Percentiles rank a stretch among this genome's conserved stretches.
phyloP scores from a whole-genome alignment of 35 echinoderm and acorn worm genomes.

The Ophioderma brevispina region DNA sequence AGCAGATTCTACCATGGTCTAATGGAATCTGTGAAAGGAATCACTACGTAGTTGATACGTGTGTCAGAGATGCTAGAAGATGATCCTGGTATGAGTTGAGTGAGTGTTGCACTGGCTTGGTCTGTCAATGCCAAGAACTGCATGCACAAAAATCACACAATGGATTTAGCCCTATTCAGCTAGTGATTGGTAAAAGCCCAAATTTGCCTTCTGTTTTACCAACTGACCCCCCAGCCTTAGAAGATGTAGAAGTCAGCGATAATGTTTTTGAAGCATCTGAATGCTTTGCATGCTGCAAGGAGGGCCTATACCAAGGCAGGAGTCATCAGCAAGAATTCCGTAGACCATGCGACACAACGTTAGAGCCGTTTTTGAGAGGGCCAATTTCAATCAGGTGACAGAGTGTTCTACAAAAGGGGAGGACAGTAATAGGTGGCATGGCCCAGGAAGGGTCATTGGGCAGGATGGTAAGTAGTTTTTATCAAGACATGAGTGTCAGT shows the following conservation, averaged over 20 bases:
- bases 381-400: slow-evolving; percentile 19
- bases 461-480: slow-evolving; percentile 44
- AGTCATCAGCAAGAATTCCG: slow-evolving; percentile 2
- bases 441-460: slow-evolving; percentile 36
- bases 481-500: slow-evolving; percentile 24
- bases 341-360: not conserved
- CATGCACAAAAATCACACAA: slow-evolving; percentile 14
- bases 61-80: slow-evolving; percentile 23
- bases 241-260: slow-evolving; percentile 18
- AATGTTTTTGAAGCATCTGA: not conserved
- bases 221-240: not conserved
- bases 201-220: not conserved
- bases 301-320: not conserved
- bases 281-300: slow-evolving; percentile 3
- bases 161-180: slow-evolving; percentile 20
- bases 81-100: not conserved
- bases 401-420: slow-evolving; percentile 32
- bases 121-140: slow-evolving; percentile 36
- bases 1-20: slow-evolving; percentile 12
- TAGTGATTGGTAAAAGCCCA: not conserved
- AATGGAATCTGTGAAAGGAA: slow-evolving; percentile 19
- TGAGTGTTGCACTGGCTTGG: slow-evolving; percentile 15
- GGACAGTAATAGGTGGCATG: slow-evolving; percentile 35
- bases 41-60: slow-evolving; percentile 1
- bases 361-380: not conserved